Percentiles rank a stretch among this genome's conserved stretches.
These are phyloP conservation scores for Oligia fasciuncula DNA, from an alignment of 2,888 invertebrate genomes.

Conservation along the genomic window DNA sequence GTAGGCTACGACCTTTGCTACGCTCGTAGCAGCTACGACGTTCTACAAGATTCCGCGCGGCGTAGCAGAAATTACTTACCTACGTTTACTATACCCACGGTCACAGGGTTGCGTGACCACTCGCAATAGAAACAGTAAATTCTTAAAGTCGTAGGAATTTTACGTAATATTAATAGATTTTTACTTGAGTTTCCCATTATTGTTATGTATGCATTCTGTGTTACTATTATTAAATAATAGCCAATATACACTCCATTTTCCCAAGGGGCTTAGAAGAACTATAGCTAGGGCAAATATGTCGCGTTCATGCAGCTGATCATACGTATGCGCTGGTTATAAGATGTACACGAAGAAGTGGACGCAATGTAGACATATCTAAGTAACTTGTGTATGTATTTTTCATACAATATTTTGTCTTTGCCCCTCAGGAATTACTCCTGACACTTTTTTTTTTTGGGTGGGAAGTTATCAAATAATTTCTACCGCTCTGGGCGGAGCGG, in stretches of 20 bases:
- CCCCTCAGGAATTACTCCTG: too few species aligned
- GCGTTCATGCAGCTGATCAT: not conserved
- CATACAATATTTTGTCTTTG: too few species aligned
- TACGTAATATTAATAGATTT: not conserved
- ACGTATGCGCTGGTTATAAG: too few species aligned
- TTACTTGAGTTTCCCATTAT: not conserved
- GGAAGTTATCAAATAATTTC: too few species aligned
- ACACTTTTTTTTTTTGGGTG: too few species aligned
- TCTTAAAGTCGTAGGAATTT: constrained; percentile 11
- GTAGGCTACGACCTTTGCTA: constrained; percentile 47
- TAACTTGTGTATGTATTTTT: not conserved
- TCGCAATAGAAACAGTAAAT: not conserved
- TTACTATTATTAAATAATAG: not conserved
- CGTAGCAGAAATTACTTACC: not conserved
- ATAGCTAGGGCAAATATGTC: not conserved
- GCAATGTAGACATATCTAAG: not conserved
- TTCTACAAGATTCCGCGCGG: constrained; percentile 30
- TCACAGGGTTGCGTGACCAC: constrained; percentile 27
- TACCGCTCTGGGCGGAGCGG: too few species aligned
- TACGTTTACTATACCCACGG: constrained; percentile 1
- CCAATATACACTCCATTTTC: not conserved
- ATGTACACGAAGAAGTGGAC: not conserved
- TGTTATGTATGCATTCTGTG: not conserved
- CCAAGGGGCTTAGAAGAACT: not conserved
- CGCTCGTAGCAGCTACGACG: constrained; percentile 48